Conservation (phyloP, 1,140 invertebrate species). For the Caenorhabditis tropicalis region DNA sequence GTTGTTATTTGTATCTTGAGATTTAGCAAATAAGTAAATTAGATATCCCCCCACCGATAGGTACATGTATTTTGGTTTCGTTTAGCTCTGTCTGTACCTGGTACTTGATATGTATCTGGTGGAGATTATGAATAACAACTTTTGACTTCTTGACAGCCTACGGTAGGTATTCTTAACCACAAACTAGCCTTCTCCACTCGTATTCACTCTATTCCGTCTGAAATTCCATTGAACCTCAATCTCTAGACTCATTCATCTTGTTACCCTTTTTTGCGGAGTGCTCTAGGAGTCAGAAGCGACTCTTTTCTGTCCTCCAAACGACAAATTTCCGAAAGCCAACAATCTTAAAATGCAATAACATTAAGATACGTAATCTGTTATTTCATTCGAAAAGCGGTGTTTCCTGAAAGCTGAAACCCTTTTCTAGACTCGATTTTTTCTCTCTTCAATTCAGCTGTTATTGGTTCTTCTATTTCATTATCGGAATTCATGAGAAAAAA, state of each 20-base stretch:
- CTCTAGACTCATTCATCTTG: no score
- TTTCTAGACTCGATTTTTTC: background rate
- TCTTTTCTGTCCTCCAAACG: no score
- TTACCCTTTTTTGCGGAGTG: no score
- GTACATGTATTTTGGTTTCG: background rate
- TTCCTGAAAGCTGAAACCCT: constrained; percentile 18
- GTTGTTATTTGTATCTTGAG: background rate
- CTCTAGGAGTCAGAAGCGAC: no score
- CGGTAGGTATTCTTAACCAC: no score
- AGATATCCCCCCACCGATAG: background rate
- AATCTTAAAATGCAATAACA: background rate
- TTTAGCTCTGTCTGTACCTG: background rate
- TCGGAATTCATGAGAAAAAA: background rate
- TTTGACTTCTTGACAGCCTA: background rate
- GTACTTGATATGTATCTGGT: background rate
- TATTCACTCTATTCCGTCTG: no score
- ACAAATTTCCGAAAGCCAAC: background rate
- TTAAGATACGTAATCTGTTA: background rate
- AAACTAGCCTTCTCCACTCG: no score
- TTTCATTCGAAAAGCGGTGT: background rate
- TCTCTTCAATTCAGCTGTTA: background rate
- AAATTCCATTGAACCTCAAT: no score
- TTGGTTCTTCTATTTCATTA: background rate
- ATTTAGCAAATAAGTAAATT: background rate
- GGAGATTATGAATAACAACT: background rate